These are phyloP conservation scores for Trachops cirrhosus DNA, from an alignment of 2,797 vertebrate genomes.

Conservation along the genomic window DNA sequence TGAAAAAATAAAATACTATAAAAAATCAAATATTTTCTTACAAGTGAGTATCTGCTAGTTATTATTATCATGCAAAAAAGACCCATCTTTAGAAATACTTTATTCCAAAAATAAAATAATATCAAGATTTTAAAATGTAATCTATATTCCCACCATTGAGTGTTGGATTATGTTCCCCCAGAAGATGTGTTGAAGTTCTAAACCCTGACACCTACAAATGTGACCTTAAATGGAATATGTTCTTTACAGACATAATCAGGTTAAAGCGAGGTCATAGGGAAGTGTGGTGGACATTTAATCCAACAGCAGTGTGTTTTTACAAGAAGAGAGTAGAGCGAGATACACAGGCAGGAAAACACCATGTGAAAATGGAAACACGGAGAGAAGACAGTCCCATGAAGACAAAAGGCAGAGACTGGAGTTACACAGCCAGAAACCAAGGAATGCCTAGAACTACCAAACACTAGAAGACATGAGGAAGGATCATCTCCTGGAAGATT, in stretches of 20 bases:
- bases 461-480: not conserved
- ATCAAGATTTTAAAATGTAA: not conserved
- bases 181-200: not conserved
- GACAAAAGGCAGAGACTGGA: not conserved
- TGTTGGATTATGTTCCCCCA: not conserved
- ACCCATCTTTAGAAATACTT: not conserved
- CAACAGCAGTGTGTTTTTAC: no score
- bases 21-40: not conserved
- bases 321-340: not conserved
- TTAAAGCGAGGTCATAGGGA: not conserved
- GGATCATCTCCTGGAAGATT: not conserved
- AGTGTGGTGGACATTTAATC: not conserved
- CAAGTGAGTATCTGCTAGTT: not conserved
- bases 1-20: not conserved
- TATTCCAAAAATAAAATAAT: not conserved
- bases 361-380: not conserved
- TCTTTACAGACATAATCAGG: not conserved
- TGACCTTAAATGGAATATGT: not conserved
- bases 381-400: not conserved
- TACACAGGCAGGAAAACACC: not conserved
- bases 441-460: not conserved
- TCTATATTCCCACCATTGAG: not conserved
- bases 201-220: not conserved
- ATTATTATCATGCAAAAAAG: not conserved
- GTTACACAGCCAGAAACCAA: not conserved